Percentiles rank a stretch among this genome's conserved stretches.
These are phyloP conservation scores for Amblyornis subalaris DNA, from an alignment of 2,113 vertebrate genomes.

Conservation along the genomic window DNA sequence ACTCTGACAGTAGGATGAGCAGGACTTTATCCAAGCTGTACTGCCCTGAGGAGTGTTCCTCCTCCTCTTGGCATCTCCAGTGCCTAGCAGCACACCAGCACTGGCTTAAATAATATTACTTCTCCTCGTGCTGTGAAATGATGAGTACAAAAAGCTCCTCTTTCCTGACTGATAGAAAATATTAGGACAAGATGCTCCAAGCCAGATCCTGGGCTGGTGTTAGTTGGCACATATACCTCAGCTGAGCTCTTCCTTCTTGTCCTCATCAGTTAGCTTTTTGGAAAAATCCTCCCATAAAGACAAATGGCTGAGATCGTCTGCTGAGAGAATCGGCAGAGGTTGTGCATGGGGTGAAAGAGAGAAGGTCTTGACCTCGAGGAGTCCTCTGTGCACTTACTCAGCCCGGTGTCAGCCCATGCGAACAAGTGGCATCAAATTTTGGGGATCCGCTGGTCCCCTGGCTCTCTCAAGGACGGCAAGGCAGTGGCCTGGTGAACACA, in stretches of 20 bases:
- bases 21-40: neutral
- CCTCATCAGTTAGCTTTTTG: neutral
- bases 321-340: neutral
- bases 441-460: rapidly evolving
- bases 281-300: neutral
- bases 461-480: neutral
- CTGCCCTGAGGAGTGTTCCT: neutral
- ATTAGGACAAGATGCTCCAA: neutral
- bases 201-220: neutral
- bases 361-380: neutral
- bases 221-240: neutral
- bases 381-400: rapidly evolving
- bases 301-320: neutral
- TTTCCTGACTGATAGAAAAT: neutral
- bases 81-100: neutral
- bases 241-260: neutral
- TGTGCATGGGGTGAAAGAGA: neutral
- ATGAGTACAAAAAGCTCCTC: neutral
- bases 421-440: neutral
- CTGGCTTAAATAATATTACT: neutral
- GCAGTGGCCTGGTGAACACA: rapidly evolving
- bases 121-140: neutral
- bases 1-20: neutral
- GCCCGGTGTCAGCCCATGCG: neutral
- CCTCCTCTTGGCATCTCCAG: neutral